Percentiles rank a stretch among this genome's conserved stretches.
Evolutionary conservation across 2,797 vertebrate species (phyloP).

Genomic region (Falco concolor): DNA sequence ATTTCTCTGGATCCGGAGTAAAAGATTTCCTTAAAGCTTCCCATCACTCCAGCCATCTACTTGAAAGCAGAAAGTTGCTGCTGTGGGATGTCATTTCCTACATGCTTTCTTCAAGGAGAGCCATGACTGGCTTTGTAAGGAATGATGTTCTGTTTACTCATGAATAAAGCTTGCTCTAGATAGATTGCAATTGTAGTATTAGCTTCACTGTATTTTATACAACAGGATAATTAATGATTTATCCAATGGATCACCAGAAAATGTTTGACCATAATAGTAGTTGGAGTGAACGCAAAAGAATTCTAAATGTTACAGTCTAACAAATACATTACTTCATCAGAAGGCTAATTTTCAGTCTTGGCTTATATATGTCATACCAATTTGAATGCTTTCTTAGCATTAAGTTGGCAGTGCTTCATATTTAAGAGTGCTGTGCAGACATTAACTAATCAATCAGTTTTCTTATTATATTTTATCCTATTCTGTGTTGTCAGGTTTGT

Average conservation of each 20-base stretch:
- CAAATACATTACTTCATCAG: neutral
- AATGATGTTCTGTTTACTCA: neutral
- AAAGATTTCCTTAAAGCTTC: neutral
- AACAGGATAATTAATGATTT: neutral
- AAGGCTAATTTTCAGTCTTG: neutral
- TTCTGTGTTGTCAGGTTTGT: neutral
- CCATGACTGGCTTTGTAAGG: neutral
- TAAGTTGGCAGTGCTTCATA: neutral
- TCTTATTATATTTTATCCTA: neutral
- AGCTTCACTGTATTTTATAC: neutral
- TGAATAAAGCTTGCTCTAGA: neutral
- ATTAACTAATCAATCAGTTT: conserved; percentile 19
- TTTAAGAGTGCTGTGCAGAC: neutral
- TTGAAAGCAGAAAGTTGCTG: neutral
- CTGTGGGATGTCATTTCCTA: neutral
- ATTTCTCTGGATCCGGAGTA: neutral
- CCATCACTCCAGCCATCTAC: neutral
- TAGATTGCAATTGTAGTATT: neutral
- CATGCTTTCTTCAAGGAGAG: neutral
- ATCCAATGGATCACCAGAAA: neutral
- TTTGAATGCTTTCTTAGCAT: neutral
- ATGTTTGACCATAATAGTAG: neutral
- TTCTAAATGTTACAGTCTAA: neutral
- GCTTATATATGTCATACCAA: neutral
- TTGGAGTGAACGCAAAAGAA: neutral